Base-by-base conservation (phyloP, 1,140 invertebrate genomes). In the Temnothorax nylanderi region DNA sequence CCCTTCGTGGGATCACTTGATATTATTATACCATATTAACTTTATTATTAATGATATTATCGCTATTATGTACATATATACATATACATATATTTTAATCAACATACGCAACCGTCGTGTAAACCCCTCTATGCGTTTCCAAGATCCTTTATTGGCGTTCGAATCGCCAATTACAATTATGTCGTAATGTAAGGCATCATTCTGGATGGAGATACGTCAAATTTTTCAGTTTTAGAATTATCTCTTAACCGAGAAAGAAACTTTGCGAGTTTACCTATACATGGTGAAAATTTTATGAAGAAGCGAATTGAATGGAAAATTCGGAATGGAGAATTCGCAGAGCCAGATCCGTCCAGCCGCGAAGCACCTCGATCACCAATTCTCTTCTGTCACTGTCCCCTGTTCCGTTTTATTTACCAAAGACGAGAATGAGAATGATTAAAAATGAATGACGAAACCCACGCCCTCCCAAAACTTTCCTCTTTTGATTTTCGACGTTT, bases 61-160 rank as follows among this genome's bases (percentile, higher is more conserved):
- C 58, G 44, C 56, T 75, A 58, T 44, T 58, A 26, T 74, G 41
- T 74, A 75, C 41, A 75, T 75, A 85, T 82, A 64, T 77, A 77
- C 47, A 85, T 85, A 85, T 54, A 85, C 72, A 85, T 85, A 85
- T 85, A 85, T 85, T 85, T 85, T 85, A 85, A 85, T 85, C 74
- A 78, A 85, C 44, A 60, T 64, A 54, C 6, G 37, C 16, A 64
- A 74, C 11, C 65, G 11, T 67, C 49, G 47, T 85, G 47, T 65
- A 32, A 78, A 78, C 6, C 26, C 26, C 26, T 77, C 7, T 80
- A 18, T 78, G 32, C 21, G 13, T 18, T 26, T 34, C 37, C 41
- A 54, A 56, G 26, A 47, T 75, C 69, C 49, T 74, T 13, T 2
- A 5, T 67, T 11, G 11, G 8, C 32, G 21, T 41, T 74, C 34